Percentiles rank a stretch among this genome's conserved stretches.
Evolutionary conservation across 2,888 invertebrate genomes (phyloP).

Genomic region (Andrena camellia): DNA sequence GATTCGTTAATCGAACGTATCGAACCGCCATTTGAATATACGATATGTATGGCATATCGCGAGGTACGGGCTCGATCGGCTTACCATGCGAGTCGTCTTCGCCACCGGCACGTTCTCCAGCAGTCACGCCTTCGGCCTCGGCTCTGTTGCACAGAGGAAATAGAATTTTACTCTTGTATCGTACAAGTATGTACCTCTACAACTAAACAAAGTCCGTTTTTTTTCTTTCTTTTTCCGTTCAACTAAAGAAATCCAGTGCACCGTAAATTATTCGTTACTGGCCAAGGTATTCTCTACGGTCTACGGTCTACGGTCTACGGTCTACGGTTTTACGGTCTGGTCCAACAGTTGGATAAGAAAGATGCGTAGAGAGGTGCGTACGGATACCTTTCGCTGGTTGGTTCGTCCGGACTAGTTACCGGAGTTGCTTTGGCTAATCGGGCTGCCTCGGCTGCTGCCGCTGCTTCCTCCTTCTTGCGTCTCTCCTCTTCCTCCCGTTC

Average conservation of each 20-base stretch:
- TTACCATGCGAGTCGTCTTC: slow-evolving; percentile 84
- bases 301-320: neutral
- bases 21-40: slow-evolving; percentile 30
- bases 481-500: slow-evolving; percentile 89
- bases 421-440: slow-evolving; percentile 86
- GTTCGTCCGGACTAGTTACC: slow-evolving; percentile 84
- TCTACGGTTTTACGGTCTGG: neutral
- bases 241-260: slow-evolving; percentile 21
- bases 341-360: neutral
- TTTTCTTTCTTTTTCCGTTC: no score
- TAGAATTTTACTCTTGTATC: neutral
- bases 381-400: slow-evolving; percentile 83
- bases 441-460: slow-evolving; percentile 93
- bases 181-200: neutral
- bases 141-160: slow-evolving; percentile 71
- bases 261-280: slow-evolving; percentile 32
- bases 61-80: slow-evolving; percentile 46
- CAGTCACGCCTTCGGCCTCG: slow-evolving; percentile 81
- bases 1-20: slow-evolving; percentile 14
- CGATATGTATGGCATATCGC: neutral
- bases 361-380: neutral
- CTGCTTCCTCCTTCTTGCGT: slow-evolving; percentile 90
- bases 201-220: no score
- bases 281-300: neutral
- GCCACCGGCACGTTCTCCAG: slow-evolving; percentile 77